These are phyloP conservation scores for Charina bottae DNA, from an alignment of 2,113 vertebrate genomes.

Conservation along the genomic window DNA sequence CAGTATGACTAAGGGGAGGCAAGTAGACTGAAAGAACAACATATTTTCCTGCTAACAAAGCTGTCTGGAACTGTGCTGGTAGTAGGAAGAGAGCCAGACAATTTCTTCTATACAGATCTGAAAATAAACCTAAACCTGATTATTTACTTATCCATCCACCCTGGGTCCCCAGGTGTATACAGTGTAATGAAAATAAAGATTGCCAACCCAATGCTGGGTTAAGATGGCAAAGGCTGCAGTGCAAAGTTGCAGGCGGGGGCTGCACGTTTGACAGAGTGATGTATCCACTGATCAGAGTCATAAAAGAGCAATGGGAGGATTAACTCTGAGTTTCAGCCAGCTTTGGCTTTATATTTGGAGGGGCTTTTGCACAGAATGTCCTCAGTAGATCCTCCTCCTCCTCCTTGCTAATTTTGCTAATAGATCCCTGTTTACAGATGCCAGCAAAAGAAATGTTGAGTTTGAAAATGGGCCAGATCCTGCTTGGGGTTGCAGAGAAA, in stretches of 20 bases:
- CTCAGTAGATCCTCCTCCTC: background rate
- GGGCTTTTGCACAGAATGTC: background rate
- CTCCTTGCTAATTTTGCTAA: background rate
- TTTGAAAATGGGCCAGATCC: background rate
- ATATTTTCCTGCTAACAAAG: slow-evolving; percentile 23
- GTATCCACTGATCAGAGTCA: background rate
- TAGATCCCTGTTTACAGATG: background rate
- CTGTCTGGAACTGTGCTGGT: background rate
- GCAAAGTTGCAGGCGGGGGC: background rate
- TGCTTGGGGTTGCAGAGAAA: background rate
- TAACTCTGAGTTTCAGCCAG: background rate
- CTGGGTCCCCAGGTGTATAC: background rate
- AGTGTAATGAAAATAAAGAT: background rate
- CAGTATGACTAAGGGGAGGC: background rate
- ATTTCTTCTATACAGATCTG: background rate
- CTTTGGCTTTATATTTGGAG: too few relatives aligned
- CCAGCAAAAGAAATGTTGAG: background rate
- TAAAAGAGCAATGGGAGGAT: background rate
- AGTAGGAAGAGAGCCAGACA: background rate
- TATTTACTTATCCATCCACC: background rate
- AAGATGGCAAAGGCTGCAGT: background rate
- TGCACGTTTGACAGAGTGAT: background rate
- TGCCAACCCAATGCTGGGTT: background rate
- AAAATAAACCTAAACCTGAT: background rate
- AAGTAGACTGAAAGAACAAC: background rate